phyloP scores from a whole-genome alignment of 2,113 vertebrate species.

The Pachycephala philippinensis region DNA sequence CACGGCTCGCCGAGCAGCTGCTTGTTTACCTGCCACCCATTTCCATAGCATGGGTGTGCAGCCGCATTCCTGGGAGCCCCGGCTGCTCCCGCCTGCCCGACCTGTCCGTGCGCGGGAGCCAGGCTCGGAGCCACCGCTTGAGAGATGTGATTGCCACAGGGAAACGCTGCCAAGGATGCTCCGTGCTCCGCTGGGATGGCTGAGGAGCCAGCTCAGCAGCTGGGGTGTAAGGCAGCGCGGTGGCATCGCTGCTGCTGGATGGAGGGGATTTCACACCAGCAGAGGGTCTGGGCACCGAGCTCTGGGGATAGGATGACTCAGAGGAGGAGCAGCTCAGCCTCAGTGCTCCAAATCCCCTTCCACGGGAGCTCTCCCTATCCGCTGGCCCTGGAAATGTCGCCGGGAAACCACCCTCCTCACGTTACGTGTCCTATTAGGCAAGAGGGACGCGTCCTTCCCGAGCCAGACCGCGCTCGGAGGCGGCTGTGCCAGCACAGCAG shows the following conservation, averaged over 20 bases:
- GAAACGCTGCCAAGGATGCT: neutral
- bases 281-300: neutral
- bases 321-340: neutral
- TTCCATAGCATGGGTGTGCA: slow-evolving; percentile 6
- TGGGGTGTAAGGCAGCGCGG: neutral
- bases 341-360: neutral
- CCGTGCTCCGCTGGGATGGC: rapidly evolving
- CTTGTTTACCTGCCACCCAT: slow-evolving; percentile 34
- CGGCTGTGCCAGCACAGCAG: neutral
- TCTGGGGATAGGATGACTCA: neutral
- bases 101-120: neutral
- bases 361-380: neutral
- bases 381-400: neutral
- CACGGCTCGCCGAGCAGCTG: neutral
- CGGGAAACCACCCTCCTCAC: neutral
- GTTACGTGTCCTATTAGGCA: slow-evolving; percentile 19
- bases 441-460: neutral
- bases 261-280: rapidly evolving
- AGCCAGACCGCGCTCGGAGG: rapidly evolving
- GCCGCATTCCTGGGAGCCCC: neutral
- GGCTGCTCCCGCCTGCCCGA: neutral
- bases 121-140: neutral
- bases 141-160: neutral
- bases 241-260: neutral
- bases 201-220: neutral